These are phyloP conservation scores for Hassar affinis DNA, from an alignment of 2,113 vertebrate species.

Conservation along the genomic window DNA sequence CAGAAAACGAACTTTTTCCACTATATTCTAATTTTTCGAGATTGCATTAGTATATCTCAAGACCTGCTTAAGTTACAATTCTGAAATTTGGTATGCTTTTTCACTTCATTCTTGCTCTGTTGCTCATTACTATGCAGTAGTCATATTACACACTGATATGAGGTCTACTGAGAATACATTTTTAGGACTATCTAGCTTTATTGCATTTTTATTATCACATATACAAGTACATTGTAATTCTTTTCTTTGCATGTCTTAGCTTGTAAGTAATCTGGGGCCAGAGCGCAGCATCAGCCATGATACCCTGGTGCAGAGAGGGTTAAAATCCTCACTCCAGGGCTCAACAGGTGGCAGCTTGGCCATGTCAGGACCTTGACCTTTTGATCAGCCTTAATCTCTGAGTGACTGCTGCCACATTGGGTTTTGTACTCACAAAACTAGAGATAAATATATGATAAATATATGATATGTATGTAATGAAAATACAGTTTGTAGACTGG, in stretches of 20 bases:
- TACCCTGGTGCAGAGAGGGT: neutral
- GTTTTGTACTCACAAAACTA: neutral
- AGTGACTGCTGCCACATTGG: neutral
- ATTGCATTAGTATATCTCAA: no score
- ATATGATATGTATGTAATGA: neutral
- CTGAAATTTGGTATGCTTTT: no score
- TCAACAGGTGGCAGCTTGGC: neutral
- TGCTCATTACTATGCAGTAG: no score
- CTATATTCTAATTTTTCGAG: no score
- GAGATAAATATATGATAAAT: neutral
- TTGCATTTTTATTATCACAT: neutral
- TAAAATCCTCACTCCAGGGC: neutral
- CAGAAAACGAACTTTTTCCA: no score
- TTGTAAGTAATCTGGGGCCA: neutral
- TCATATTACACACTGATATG: no score
- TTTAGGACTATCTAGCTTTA: neutral
- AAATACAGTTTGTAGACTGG: neutral
- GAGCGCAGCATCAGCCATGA: neutral
- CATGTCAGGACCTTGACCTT: neutral
- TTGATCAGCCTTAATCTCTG: neutral
- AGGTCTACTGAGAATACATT: neutral
- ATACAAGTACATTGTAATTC: neutral
- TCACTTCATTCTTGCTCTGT: neutral
- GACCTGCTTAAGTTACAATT: no score
- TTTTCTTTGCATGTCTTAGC: neutral